A percentile compares a stretch with the other conserved stretches of the same genome.
Conservation (phyloP, 2,888 invertebrate genomes). For the Caenorhabditis sp. region DNA sequence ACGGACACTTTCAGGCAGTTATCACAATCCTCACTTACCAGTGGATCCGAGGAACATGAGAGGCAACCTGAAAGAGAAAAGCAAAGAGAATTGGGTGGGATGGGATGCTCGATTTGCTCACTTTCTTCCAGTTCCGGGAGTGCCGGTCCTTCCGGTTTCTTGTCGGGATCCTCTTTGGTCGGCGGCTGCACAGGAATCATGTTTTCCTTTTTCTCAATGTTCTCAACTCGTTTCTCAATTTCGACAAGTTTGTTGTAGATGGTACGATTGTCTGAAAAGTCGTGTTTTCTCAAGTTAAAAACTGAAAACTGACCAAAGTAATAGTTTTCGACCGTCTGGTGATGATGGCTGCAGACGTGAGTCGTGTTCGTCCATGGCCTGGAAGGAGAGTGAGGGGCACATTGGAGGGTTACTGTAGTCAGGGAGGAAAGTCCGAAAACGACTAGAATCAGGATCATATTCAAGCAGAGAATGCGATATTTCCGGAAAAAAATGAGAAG, state of each 20-base stretch:
- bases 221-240: conserved; percentile 35
- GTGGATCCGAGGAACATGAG: conserved; percentile 1
- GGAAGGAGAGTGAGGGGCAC: conserved; percentile 38
- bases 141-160: not conserved
- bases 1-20: conserved; percentile 2
- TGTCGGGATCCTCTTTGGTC: not conserved
- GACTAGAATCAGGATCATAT: not conserved
- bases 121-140: not conserved
- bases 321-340: conserved; percentile 17
- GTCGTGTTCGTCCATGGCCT: conserved; percentile 25
- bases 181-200: not conserved
- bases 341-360: conserved; percentile 25
- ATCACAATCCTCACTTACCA: not conserved
- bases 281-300: not conserved
- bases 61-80: conserved; percentile 20
- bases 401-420: conserved; percentile 22
- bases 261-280: conserved; percentile 29
- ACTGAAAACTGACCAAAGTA: conserved; percentile 8
- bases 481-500: not conserved
- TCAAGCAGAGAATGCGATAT: not conserved
- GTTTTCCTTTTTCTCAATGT: conserved; percentile 24
- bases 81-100: not conserved
- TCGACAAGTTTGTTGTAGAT: conserved; percentile 35
- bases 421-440: not conserved
- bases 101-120: not conserved